Evolutionary conservation across 2,797 vertebrate genomes (phyloP).

Genomic region (Philypnodon macrostomus): DNA sequence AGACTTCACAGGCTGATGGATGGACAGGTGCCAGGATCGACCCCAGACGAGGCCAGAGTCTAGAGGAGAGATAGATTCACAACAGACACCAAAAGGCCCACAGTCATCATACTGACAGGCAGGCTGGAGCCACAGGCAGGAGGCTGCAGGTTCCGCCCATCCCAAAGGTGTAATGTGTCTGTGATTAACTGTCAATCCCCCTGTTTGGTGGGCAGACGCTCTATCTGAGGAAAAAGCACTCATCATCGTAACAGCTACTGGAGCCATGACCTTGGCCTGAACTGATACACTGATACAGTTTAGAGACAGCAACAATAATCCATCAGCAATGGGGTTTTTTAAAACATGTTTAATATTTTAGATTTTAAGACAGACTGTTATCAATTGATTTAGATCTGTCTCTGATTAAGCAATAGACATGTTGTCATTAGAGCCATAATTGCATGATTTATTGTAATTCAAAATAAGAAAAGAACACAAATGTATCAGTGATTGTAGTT

Average conservation of each 20-base stretch:
- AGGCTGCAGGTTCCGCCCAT: slow-evolving; percentile 59
- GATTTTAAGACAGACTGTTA: background rate
- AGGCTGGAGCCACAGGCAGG: slow-evolving; percentile 54
- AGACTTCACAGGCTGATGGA: slow-evolving; percentile 59
- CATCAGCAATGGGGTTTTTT: background rate
- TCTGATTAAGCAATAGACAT: background rate
- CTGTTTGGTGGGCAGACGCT: slow-evolving; percentile 62
- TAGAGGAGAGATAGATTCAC: slow-evolving; percentile 66
- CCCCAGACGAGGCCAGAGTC: slow-evolving; percentile 53
- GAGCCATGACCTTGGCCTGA: slow-evolving; percentile 68
- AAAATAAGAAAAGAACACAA: too few relatives aligned
- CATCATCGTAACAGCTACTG: slow-evolving; percentile 68
- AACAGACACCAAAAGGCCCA: slow-evolving; percentile 57
- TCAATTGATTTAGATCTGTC: background rate
- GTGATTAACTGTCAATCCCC: slow-evolving; percentile 80
- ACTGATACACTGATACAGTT: slow-evolving; percentile 15
- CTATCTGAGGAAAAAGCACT: slow-evolving; percentile 68
- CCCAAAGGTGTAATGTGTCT: slow-evolving; percentile 72
- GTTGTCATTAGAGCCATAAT: background rate
- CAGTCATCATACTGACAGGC: slow-evolving; percentile 66
- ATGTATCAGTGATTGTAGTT: too few relatives aligned
- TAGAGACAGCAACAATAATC: slow-evolving; percentile 8
- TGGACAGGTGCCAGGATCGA: slow-evolving; percentile 60
- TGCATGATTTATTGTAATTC: too few relatives aligned
- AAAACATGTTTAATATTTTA: slow-evolving; percentile 1